These are phyloP conservation scores for Drosophila burlai DNA, from an alignment of 1,140 invertebrate genomes.

Conservation along the genomic window DNA sequence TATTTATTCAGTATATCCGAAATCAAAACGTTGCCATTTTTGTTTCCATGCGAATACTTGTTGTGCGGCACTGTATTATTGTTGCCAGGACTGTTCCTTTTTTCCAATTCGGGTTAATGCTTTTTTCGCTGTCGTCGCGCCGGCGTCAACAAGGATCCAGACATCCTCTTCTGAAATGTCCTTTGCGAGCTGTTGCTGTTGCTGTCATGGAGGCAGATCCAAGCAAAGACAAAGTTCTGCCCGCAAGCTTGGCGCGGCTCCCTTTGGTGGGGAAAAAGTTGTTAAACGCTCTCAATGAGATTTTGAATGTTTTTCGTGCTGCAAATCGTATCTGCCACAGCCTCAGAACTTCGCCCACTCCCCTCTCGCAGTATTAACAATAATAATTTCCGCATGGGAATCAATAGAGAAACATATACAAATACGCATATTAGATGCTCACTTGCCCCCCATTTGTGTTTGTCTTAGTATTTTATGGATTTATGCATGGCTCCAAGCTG, in stretches of 20 bases:
- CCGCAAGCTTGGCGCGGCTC: conserved; percentile 8
- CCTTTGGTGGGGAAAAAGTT: conserved; percentile 52
- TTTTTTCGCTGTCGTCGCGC: conserved; percentile 77
- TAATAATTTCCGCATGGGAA: conserved; percentile 78
- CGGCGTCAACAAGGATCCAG: conserved; percentile 56
- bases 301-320: conserved; percentile 79
- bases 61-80: conserved; percentile 27
- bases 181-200: conserved; percentile 60
- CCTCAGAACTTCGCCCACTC: conserved; percentile 3
- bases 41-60: background rate
- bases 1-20: background rate
- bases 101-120: conserved; percentile 80
- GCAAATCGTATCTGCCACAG: conserved; percentile 64
- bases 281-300: conserved; percentile 81
- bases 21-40: background rate
- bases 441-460: conserved; percentile 43
- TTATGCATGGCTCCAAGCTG: conserved; percentile 57
- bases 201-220: conserved; percentile 8
- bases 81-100: conserved; percentile 21
- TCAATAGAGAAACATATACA: conserved; percentile 71
- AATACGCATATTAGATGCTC: conserved; percentile 44
- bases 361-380: conserved; percentile 66
- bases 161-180: conserved; percentile 15
- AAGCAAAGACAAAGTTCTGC: conserved; percentile 53
- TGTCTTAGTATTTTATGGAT: conserved; percentile 80